Evolutionary conservation across 2,888 invertebrate species (phyloP).

Genomic region (Ashinkailepas kermadecensis): DNA sequence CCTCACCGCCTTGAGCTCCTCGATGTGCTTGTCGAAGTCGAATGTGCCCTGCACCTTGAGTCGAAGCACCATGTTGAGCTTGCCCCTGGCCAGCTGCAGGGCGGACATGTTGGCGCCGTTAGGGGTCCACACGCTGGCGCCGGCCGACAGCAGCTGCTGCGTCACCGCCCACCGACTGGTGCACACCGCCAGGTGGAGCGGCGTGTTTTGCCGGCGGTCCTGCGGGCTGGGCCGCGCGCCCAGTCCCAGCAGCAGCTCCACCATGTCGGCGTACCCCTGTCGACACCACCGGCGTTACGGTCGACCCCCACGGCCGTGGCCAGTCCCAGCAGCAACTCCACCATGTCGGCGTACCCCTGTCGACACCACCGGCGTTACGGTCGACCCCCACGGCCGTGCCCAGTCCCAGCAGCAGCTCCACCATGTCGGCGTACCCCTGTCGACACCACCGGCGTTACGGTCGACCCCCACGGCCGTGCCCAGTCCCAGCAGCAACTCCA

Average conservation of each 20-base stretch:
- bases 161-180: constrained; percentile 3
- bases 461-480: too few relatives aligned
- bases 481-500: too few relatives aligned
- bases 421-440: too few relatives aligned
- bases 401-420: too few relatives aligned
- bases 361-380: too few relatives aligned
- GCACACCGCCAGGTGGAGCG: constrained; percentile 6
- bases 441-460: too few relatives aligned
- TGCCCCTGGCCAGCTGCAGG: constrained; percentile 10
- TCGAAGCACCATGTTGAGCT: constrained; percentile 2
- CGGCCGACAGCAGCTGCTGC: neutral
- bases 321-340: too few relatives aligned
- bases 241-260: constrained; percentile 3
- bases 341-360: too few relatives aligned
- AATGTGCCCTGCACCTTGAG: constrained; percentile 3
- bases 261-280: constrained; percentile 2
- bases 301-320: too few relatives aligned
- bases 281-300: too few relatives aligned
- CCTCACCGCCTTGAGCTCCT: constrained; percentile 8
- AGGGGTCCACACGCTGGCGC: neutral
- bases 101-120: constrained; percentile 20
- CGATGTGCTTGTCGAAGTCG: constrained; percentile 16
- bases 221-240: constrained; percentile 12
- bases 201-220: constrained; percentile 2
- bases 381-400: too few relatives aligned